phyloP scores from a whole-genome alignment of 2,797 vertebrate genomes.

The Alca torda region DNA sequence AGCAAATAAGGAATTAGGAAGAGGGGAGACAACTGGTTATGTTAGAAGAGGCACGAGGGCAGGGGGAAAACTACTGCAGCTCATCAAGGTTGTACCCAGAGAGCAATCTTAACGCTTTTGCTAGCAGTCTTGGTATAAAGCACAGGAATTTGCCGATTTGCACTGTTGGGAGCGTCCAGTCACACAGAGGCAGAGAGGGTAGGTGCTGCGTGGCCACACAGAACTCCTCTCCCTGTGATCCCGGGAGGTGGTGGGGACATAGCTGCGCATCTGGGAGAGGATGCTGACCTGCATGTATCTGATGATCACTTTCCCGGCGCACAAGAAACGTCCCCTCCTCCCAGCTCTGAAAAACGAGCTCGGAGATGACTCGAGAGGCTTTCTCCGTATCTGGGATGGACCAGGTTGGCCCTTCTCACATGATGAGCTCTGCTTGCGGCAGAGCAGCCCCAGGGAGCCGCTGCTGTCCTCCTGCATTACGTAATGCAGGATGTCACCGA shows the following conservation, averaged over 20 bases:
- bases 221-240: background rate
- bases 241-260: background rate
- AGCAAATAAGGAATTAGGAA: background rate
- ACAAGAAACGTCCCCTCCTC: background rate
- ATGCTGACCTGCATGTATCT: background rate
- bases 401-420: background rate
- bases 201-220: background rate
- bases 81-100: background rate
- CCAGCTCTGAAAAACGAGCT: background rate
- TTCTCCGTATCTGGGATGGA: background rate
- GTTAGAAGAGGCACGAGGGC: background rate
- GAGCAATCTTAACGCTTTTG: background rate
- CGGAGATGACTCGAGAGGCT: background rate
- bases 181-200: background rate
- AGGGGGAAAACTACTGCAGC: background rate
- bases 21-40: background rate
- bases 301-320: background rate
- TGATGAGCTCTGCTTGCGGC: background rate
- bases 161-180: background rate
- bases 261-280: background rate
- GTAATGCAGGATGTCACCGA: conserved; percentile 17
- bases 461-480: background rate
- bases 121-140: background rate
- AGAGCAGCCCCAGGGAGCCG: background rate
- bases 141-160: background rate